These are phyloP conservation scores for Dryococelus australis DNA, from an alignment of 2,888 invertebrate genomes.

Conservation along the genomic window DNA sequence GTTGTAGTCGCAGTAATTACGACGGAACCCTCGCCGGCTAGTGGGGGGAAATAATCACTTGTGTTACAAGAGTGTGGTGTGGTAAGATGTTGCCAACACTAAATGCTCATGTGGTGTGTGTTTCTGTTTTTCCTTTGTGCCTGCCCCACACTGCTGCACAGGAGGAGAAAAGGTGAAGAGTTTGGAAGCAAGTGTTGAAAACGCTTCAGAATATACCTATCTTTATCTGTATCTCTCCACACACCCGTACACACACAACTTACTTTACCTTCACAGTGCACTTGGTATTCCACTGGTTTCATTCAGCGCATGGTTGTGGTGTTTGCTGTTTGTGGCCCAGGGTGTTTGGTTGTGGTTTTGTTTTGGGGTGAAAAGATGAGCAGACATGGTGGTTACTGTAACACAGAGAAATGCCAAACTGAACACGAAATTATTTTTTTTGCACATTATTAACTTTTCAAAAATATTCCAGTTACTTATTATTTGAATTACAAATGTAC, in stretches of 20 bases:
- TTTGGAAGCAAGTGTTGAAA: slow-evolving; percentile 61
- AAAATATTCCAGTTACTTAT: no score
- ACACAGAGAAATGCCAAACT: neutral
- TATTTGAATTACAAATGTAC: no score
- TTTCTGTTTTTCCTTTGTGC: slow-evolving; percentile 36
- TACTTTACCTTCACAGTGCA: neutral
- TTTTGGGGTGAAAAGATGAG: neutral
- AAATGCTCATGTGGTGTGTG: slow-evolving; percentile 4
- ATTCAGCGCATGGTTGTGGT: slow-evolving; percentile 16
- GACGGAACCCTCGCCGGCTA: no score
- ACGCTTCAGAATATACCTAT: slow-evolving; percentile 16
- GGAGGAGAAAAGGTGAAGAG: slow-evolving; percentile 72
- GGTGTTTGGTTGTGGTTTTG: neutral
- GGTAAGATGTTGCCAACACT: neutral
- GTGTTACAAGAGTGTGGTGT: slow-evolving; percentile 7
- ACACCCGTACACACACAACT: slow-evolving; percentile 26
- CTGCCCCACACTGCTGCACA: slow-evolving; percentile 49
- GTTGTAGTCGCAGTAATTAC: no score
- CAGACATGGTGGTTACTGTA: neutral
- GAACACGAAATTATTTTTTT: no score
- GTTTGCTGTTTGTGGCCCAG: neutral
- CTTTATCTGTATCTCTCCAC: slow-evolving; percentile 28
- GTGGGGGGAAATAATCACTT: neutral
- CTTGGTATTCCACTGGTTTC: slow-evolving; percentile 16
- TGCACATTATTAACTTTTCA: no score